Evolutionary conservation across 2,797 vertebrate species (phyloP).

Genomic region (Pristis pectinata): DNA sequence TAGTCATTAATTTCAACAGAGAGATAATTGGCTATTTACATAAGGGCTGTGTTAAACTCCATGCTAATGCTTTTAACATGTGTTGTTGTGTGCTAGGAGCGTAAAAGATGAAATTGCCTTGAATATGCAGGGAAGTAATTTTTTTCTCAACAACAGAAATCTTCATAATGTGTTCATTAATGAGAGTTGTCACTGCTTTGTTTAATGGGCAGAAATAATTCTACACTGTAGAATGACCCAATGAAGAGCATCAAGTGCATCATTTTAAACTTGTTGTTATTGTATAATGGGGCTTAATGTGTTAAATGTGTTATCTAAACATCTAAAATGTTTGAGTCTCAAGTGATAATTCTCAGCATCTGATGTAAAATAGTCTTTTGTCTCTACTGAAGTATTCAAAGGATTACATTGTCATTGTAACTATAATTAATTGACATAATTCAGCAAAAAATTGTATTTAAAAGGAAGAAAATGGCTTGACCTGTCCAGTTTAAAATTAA

Average conservation of each 20-base stretch:
- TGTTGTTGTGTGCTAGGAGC: neutral
- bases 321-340: neutral
- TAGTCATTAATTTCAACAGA: slow-evolving; percentile 11
- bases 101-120: neutral
- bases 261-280: neutral
- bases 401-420: neutral
- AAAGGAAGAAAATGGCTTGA: neutral
- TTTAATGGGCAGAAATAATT: neutral
- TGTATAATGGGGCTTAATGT: neutral
- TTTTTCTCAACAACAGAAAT: neutral
- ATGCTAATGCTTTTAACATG: neutral
- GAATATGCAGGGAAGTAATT: too few species aligned
- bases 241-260: neutral
- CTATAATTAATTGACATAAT: neutral
- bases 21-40: neutral
- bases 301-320: neutral
- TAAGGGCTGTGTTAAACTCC: neutral
- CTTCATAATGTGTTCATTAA: neutral
- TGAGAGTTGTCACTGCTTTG: neutral
- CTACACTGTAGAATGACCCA: neutral
- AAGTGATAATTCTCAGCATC: neutral
- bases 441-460: neutral
- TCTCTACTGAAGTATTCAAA: neutral
- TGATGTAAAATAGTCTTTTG: neutral
- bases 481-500: neutral